phyloP scores from a whole-genome alignment of 2,797 vertebrate species.

The Gymnocypris eckloni region DNA sequence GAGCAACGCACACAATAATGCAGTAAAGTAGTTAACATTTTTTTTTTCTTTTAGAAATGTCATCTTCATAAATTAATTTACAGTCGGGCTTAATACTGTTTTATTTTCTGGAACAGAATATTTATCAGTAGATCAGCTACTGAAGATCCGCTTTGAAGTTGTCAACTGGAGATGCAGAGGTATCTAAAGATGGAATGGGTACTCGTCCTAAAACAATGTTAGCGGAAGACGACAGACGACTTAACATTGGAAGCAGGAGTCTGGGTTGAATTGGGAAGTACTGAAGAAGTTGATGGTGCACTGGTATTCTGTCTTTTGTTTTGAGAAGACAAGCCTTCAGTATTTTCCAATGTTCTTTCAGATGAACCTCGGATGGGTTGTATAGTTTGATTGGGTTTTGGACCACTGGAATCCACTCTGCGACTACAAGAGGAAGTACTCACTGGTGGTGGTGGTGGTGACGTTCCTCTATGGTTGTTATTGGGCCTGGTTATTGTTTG shows the following conservation, averaged over 20 bases:
- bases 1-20: not conserved
- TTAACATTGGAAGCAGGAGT: slow-evolving; percentile 18
- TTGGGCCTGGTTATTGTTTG: slow-evolving; percentile 47
- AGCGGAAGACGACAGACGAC: not conserved
- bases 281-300: slow-evolving; percentile 13
- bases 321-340: slow-evolving; percentile 9
- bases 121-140: slow-evolving; percentile 8
- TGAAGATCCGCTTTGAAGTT: slow-evolving; percentile 25
- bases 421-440: slow-evolving; percentile 21
- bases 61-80: not conserved
- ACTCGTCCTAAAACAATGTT: slow-evolving; percentile 17
- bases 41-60: not conserved
- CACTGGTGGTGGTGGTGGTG: not conserved
- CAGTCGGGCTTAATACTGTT: not conserved
- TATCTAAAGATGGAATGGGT: slow-evolving; percentile 21
- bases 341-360: slow-evolving; percentile 20
- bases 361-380: not conserved
- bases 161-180: slow-evolving; percentile 22
- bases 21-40: not conserved
- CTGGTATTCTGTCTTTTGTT: slow-evolving; percentile 18
- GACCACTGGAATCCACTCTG: slow-evolving; percentile 28
- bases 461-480: slow-evolving; percentile 38
- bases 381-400: slow-evolving; percentile 19
- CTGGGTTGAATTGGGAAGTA: slow-evolving; percentile 18
- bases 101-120: slow-evolving; percentile 2